phyloP scores from a whole-genome alignment of 2,797 vertebrate genomes.

The Nyctalus aviator region DNA sequence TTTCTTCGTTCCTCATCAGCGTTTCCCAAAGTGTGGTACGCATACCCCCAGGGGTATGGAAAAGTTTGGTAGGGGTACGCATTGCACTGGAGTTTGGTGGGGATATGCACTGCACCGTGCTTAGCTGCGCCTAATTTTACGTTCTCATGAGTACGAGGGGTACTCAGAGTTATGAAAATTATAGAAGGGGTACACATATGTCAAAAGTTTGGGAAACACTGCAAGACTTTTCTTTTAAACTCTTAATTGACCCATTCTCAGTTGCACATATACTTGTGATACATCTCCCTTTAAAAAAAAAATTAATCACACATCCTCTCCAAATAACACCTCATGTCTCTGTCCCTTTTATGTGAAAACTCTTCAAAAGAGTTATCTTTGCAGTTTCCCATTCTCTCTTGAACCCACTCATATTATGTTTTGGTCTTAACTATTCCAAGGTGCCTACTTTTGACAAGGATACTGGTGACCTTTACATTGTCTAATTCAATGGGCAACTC shows the following conservation, averaged over 20 bases:
- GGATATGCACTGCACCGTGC: too few species aligned
- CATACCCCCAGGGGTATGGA: too few species aligned
- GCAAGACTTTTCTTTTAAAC: slow-evolving; percentile 34
- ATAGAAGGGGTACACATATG: too few species aligned
- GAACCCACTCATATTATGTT: background rate
- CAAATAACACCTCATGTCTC: background rate
- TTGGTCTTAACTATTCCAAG: background rate
- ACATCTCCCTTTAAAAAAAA: slow-evolving; percentile 19
- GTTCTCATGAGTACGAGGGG: too few species aligned
- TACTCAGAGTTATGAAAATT: too few species aligned
- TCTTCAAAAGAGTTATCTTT: background rate
- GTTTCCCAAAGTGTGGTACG: too few species aligned
- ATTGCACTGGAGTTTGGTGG: too few species aligned
- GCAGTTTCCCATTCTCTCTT: background rate
- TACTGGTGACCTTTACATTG: background rate
- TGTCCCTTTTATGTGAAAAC: background rate
- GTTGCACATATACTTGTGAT: background rate
- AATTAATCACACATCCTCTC: background rate
- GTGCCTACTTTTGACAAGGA: background rate
- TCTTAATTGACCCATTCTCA: background rate
- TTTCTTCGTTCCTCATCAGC: background rate
- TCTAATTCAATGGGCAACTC: background rate
- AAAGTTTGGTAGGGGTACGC: too few species aligned
- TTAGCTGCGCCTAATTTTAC: too few species aligned
- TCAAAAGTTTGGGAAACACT: too few species aligned